phyloP scores from a whole-genome alignment of 2,888 invertebrate genomes.

The Thyatira batis region DNA sequence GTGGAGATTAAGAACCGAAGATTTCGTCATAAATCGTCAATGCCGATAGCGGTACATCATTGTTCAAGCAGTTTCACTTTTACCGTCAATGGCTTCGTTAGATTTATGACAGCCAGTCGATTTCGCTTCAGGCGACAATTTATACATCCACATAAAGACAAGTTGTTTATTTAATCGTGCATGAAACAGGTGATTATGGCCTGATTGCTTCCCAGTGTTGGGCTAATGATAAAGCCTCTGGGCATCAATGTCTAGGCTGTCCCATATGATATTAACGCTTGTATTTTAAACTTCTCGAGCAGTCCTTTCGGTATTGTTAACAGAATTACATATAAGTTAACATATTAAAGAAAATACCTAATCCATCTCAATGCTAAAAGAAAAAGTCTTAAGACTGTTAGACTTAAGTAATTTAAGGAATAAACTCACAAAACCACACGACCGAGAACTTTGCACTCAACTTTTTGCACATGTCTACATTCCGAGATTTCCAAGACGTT shows the following conservation, averaged over 20 bases:
- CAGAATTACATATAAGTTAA: not conserved
- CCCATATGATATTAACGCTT: not conserved
- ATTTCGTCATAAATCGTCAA: too few species aligned
- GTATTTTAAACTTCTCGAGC: too few species aligned
- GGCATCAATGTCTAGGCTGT: not conserved
- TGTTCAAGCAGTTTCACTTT: constrained; percentile 35
- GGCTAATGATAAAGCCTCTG: not conserved
- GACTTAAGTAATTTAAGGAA: not conserved
- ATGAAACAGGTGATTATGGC: not conserved
- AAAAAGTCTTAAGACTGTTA: too few species aligned
- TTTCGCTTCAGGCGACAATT: constrained; percentile 30
- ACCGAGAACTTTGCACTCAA: not conserved
- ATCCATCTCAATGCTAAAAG: not conserved
- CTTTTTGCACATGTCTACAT: not conserved
- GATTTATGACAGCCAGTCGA: constrained; percentile 36
- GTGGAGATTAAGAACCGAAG: too few species aligned
- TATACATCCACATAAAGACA: constrained; percentile 30
- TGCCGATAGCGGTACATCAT: not conserved
- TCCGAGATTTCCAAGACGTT: not conserved
- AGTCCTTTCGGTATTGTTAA: not conserved
- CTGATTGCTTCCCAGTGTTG: not conserved
- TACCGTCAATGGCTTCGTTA: constrained; percentile 24
- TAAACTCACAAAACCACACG: not conserved
- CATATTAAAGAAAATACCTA: not conserved
- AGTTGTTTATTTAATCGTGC: constrained; percentile 4